Evolutionary conservation across 2,797 vertebrate species (phyloP).

Genomic region (Gallirallus australis): DNA sequence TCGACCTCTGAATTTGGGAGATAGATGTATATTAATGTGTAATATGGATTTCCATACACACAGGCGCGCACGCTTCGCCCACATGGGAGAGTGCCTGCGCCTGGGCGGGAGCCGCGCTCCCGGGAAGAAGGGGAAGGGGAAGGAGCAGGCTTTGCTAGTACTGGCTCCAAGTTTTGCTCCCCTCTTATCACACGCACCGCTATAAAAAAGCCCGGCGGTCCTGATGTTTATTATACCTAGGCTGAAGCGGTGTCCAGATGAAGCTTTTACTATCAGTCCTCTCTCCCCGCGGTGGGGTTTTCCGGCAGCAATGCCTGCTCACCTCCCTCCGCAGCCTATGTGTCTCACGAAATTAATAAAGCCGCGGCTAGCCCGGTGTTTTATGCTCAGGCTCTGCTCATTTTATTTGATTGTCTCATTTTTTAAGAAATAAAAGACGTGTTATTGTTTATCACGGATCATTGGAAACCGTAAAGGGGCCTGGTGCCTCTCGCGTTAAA

Average conservation of each 20-base stretch:
- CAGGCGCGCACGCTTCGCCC: background rate
- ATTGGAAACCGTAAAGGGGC: constrained; percentile 49
- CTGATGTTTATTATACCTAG: constrained; percentile 59
- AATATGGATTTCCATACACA: constrained; percentile 66
- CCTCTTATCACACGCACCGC: constrained; percentile 17
- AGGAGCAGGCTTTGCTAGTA: background rate
- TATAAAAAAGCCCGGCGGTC: constrained; percentile 47
- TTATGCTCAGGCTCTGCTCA: constrained; percentile 32
- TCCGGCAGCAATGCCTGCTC: background rate
- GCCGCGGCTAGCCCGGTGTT: constrained; percentile 8
- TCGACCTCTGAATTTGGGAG: constrained; percentile 86
- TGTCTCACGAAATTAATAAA: constrained; percentile 64
- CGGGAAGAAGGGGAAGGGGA: background rate
- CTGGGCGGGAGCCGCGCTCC: background rate
- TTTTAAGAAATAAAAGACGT: constrained; percentile 49
- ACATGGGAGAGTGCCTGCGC: background rate
- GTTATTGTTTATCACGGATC: constrained; percentile 65
- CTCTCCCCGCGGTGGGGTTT: background rate
- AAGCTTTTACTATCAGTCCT: constrained; percentile 43
- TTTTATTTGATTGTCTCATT: constrained; percentile 50
- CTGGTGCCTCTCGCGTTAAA: constrained; percentile 34
- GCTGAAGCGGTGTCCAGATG: constrained; percentile 40
- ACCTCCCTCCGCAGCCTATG: background rate
- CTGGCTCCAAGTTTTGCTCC: constrained; percentile 11
- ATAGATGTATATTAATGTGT: constrained; percentile 81